Percentiles rank a stretch among this genome's conserved stretches.
Conservation (phyloP, 2,113 vertebrate species). For the Ancistrus triradiatus region DNA sequence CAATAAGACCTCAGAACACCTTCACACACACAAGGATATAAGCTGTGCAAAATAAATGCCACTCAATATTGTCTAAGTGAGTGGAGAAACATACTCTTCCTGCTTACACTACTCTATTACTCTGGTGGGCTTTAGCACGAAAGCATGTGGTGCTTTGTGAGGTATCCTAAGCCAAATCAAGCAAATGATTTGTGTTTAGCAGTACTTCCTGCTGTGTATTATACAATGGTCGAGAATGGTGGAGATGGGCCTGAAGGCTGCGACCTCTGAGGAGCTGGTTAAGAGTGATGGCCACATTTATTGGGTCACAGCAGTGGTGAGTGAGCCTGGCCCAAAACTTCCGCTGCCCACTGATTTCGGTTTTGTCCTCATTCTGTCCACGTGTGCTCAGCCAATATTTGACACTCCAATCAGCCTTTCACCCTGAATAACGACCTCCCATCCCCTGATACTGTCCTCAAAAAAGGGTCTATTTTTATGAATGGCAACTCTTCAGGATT, state of each 20-base stretch:
- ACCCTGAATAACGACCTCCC: conserved; percentile 20
- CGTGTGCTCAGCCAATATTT: conserved; percentile 30
- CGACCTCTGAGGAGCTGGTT: conserved; percentile 7
- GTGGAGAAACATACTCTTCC: not conserved
- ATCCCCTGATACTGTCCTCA: conserved; percentile 16
- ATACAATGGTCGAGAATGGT: conserved; percentile 5
- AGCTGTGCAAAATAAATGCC: not conserved
- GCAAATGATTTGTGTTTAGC: conserved; percentile 18
- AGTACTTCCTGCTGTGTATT: conserved; percentile 15
- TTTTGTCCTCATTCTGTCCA: conserved; percentile 46
- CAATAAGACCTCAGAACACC: conserved; percentile 13
- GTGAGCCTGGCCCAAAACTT: conserved; percentile 26
- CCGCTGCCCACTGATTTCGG: conserved; percentile 40
- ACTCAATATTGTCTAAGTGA: not conserved
- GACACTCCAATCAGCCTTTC: conserved; percentile 39
- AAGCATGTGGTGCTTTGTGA: too few relatives aligned
- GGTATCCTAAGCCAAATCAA: too few relatives aligned
- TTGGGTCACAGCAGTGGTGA: conserved; percentile 36
- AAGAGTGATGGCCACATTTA: conserved; percentile 39
- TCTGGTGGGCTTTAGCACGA: too few relatives aligned
- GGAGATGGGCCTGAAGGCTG: conserved; percentile 6
- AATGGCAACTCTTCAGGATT: conserved; percentile 33
- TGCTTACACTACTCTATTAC: too few relatives aligned
- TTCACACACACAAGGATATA: conserved; percentile 1
- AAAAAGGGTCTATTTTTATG: conserved; percentile 20